phyloP scores from a whole-genome alignment of 2,797 vertebrate genomes.

The Phalanger gymnotis region DNA sequence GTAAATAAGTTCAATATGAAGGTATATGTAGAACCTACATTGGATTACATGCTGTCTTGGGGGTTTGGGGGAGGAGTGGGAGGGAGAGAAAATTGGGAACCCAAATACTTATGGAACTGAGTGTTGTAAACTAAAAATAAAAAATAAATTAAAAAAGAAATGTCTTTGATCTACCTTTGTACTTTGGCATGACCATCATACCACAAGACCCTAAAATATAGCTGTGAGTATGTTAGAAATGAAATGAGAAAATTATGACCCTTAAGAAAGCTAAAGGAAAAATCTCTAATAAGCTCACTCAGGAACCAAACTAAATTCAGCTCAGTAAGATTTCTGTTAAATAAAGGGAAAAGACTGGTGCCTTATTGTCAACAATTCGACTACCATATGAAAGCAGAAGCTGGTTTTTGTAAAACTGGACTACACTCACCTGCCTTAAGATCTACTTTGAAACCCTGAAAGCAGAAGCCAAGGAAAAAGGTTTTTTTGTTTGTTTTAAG shows the following conservation, averaged over 20 bases:
- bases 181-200: slow-evolving; percentile 66
- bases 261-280: slow-evolving; percentile 55
- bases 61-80: too few relatives aligned
- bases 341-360: slow-evolving; percentile 62
- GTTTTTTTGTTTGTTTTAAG: slow-evolving; percentile 31
- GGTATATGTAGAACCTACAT: too few relatives aligned
- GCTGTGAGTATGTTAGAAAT: slow-evolving; percentile 54
- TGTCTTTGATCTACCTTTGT: slow-evolving; percentile 69
- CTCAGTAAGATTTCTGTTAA: slow-evolving; percentile 55
- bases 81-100: too few relatives aligned
- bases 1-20: too few relatives aligned
- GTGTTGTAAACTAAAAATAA: too few relatives aligned
- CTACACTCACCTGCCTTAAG: slow-evolving; percentile 44
- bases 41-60: too few relatives aligned
- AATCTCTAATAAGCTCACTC: slow-evolving; percentile 67
- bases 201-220: slow-evolving; percentile 63
- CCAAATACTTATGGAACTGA: too few relatives aligned
- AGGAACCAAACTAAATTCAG: slow-evolving; percentile 36
- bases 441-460: slow-evolving; percentile 41
- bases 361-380: background rate
- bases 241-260: slow-evolving; percentile 72
- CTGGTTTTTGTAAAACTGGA: slow-evolving; percentile 54
- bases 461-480: slow-evolving; percentile 66
- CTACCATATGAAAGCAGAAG: slow-evolving; percentile 43
- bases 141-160: slow-evolving; percentile 40